Evolutionary conservation across 2,888 invertebrate genomes (phyloP), one percentile per base, ranked within the genome.

Genomic region (Eupithecia pulchellata): DNA sequence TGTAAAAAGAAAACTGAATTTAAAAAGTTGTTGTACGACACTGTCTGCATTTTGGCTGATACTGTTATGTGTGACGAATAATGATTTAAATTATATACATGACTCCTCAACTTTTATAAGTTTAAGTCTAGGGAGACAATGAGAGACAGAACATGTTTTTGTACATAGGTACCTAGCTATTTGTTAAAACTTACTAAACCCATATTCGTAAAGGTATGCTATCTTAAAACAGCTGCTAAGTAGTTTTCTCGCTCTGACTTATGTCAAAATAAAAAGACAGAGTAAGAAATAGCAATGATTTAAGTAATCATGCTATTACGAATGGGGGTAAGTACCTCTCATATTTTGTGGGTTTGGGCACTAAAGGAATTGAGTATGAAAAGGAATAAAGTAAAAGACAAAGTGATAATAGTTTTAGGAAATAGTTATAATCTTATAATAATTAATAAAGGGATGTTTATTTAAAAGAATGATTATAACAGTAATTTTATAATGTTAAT

Each of bases 331-430:
- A n/a, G n/a, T n/a, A n/a, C n/a, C n/a, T n/a, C n/a, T n/a, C n/a
- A n/a, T 25, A 25, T 25, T 25, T 47, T 47, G 11, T 25, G 25
- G 25, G 52, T 52, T 52, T 11, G 52, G 42, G 20, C 9, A 9
- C 20, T 20, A 47, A 20, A 52, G 11, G 11, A 25, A 52, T 13
- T 25, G 25, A 52, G 52, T 25, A 52, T 52, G 9, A 30, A 60
- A 32, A 60, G 58, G 9, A 14, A 57, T 60, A 60, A 30, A n/a
- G n/a, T n/a, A n/a, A n/a, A n/a, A n/a, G n/a, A 20, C 27, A 60
- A 61, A 61, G 61, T 61, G 61, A 61, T 61, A 61, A 34, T 61
- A 61, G 61, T 61, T 20, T 14, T 61, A 61, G 36, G 34, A 36
- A 32, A 25, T 61, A 14, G 57, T 57, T 57, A 2, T 27, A 29